Conservation (phyloP, 2,888 invertebrate genomes). For the Podotricha telesiphe region DNA sequence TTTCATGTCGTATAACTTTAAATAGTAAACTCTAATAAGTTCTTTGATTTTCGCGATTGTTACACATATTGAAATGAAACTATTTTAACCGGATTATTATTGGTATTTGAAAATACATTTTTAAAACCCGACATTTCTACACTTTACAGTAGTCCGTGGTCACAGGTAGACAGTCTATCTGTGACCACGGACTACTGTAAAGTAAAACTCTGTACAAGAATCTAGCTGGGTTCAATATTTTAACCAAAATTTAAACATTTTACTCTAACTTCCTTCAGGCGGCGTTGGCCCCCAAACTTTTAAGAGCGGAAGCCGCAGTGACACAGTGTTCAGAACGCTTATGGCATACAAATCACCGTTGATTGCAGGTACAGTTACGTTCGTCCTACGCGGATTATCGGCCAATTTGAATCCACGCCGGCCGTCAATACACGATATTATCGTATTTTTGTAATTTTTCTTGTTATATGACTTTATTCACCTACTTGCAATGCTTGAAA, state of each 20-base stretch:
- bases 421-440: background rate
- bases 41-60: too few relatives aligned
- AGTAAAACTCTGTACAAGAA: too few relatives aligned
- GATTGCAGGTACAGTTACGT: conserved; percentile 43
- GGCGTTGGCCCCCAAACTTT: background rate
- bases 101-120: too few relatives aligned
- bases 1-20: too few relatives aligned
- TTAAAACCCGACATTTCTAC: too few relatives aligned
- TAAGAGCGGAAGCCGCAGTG: conserved; percentile 30
- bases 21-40: too few relatives aligned
- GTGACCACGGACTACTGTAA: too few relatives aligned
- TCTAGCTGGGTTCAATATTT: background rate
- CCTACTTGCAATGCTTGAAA: background rate
- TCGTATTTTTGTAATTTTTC: background rate
- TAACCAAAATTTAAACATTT: background rate
- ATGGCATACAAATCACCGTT: conserved; percentile 60
- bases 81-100: too few relatives aligned
- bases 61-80: too few relatives aligned
- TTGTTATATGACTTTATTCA: background rate
- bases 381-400: conserved; percentile 40
- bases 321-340: conserved; percentile 47
- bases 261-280: background rate
- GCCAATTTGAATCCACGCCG: conserved; percentile 27
- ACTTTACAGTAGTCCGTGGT: too few relatives aligned
- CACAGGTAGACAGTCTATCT: too few relatives aligned